These are phyloP conservation scores for Laticauda colubrina DNA, from an alignment of 2,113 vertebrate species.

Conservation along the genomic window DNA sequence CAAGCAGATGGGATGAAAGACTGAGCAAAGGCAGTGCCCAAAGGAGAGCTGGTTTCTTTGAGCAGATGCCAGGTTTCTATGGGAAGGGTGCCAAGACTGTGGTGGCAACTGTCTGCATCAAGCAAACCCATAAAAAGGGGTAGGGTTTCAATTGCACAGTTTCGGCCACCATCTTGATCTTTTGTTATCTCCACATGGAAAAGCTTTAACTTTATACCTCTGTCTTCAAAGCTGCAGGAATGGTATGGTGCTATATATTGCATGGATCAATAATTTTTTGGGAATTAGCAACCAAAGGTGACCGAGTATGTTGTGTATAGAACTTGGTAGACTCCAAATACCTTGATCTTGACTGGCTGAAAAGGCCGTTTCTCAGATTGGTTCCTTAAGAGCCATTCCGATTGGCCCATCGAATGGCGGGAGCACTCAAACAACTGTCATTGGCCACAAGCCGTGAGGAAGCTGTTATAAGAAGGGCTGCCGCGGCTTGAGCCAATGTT, in stretches of 20 bases:
- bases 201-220: not conserved
- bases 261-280: not conserved
- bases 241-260: not conserved
- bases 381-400: too few species aligned
- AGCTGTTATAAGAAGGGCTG: too few species aligned
- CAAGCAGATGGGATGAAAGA: not conserved
- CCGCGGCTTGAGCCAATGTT: too few species aligned
- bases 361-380: too few species aligned
- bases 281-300: not conserved
- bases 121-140: not conserved
- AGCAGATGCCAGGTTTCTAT: not conserved
- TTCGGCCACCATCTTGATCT: not conserved
- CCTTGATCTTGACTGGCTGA: too few species aligned
- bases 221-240: not conserved
- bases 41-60: not conserved
- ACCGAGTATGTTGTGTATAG: not conserved
- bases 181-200: not conserved
- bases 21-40: not conserved
- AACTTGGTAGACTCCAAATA: too few species aligned
- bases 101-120: not conserved
- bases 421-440: too few species aligned
- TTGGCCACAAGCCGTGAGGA: too few species aligned
- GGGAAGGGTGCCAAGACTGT: not conserved
- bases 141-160: not conserved
- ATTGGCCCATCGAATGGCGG: too few species aligned